Evolutionary conservation across 2,888 invertebrate species (phyloP).

Genomic region (Magallana nippona): DNA sequence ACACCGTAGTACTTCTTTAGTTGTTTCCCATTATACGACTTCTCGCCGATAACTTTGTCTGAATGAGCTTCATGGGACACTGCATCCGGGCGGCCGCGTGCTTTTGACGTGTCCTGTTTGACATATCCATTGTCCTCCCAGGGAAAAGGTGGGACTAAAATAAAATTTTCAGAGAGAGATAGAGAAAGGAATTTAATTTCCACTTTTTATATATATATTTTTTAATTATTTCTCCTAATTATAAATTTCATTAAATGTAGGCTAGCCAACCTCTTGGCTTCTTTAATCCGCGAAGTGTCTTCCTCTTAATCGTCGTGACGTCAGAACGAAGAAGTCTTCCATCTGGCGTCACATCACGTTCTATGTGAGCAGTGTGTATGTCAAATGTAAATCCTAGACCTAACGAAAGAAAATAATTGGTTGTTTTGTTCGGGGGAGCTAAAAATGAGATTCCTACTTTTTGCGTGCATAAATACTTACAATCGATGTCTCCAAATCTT

Average conservation of each 20-base stretch:
- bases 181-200: neutral
- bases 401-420: neutral
- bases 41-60: neutral
- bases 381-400: slow-evolving; percentile 62
- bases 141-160: slow-evolving; percentile 30
- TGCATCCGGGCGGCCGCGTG: neutral
- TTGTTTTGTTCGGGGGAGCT: too few relatives aligned
- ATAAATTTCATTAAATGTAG: too few relatives aligned
- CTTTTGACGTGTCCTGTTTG: slow-evolving; percentile 10
- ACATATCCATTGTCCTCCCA: slow-evolving; percentile 35
- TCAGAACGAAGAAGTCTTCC: slow-evolving; percentile 61
- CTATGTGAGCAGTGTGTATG: slow-evolving; percentile 59
- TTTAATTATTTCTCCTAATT: too few relatives aligned
- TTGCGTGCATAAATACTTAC: slow-evolving; percentile 52
- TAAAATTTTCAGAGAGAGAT: neutral
- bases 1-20: slow-evolving; percentile 62
- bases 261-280: slow-evolving; percentile 53
- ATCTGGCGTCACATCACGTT: slow-evolving; percentile 56
- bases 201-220: too few relatives aligned
- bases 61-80: neutral
- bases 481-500: slow-evolving; percentile 59
- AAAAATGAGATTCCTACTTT: too few relatives aligned
- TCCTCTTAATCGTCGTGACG: slow-evolving; percentile 58
- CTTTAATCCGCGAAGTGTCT: slow-evolving; percentile 55
- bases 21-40: slow-evolving; percentile 49